These are phyloP conservation scores for Eulithis prunata DNA, from an alignment of 2,888 invertebrate species.

Conservation along the genomic window DNA sequence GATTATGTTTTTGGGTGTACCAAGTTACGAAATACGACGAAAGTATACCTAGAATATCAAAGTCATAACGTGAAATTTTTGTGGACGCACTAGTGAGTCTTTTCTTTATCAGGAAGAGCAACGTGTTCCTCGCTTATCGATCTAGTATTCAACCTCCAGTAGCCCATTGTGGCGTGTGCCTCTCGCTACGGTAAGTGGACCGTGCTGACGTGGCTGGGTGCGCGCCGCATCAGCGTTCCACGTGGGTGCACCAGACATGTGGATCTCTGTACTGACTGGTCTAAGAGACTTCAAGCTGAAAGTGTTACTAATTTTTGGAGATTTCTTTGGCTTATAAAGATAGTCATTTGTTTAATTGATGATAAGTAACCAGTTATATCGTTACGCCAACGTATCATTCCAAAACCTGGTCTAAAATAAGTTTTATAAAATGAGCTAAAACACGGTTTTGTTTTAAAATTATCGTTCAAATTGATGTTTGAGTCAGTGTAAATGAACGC, in stretches of 20 bases:
- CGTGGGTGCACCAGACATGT: conserved; percentile 17
- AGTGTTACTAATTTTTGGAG: not conserved
- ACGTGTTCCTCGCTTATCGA: conserved; percentile 2
- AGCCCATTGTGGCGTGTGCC: conserved; percentile 32
- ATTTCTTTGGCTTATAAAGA: not conserved
- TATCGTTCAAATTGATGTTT: too few relatives aligned
- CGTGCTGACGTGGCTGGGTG: conserved; percentile 18
- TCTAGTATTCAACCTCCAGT: conserved; percentile 25
- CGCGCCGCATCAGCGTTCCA: conserved; percentile 14
- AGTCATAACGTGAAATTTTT: too few relatives aligned
- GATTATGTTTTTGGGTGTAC: too few relatives aligned
- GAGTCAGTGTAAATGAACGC: too few relatives aligned
- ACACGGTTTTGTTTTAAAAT: too few relatives aligned
- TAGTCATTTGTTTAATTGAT: not conserved
- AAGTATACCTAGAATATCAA: too few relatives aligned
- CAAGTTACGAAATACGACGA: too few relatives aligned
- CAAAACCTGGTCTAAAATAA: too few relatives aligned
- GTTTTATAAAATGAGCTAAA: too few relatives aligned
- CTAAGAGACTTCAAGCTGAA: conserved; percentile 1
- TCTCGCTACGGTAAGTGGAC: conserved; percentile 26
- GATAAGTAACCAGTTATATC: too few relatives aligned
- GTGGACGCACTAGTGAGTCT: too few relatives aligned
- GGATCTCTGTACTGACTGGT: conserved; percentile 14
- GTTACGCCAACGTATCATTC: too few relatives aligned
- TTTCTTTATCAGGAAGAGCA: conserved; percentile 1